Conservation (phyloP, 2,797 vertebrate species). For the Carapus acus region DNA sequence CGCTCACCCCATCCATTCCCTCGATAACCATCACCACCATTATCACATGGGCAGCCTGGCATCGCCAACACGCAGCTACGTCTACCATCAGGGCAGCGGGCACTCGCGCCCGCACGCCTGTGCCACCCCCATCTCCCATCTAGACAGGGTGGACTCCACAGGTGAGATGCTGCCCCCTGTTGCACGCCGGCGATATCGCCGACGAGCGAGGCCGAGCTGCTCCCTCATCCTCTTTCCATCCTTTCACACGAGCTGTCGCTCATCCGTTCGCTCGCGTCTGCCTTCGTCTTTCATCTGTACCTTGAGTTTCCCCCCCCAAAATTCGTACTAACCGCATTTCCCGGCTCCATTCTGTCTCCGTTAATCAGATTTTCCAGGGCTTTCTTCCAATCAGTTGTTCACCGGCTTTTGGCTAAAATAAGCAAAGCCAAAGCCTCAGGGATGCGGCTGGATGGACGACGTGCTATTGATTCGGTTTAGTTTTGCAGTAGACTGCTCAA, state of each 20-base stretch:
- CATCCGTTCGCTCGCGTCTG: constrained; percentile 19
- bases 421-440: not conserved
- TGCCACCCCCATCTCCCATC: constrained; percentile 85
- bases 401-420: not conserved
- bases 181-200: constrained; percentile 24
- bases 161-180: constrained; percentile 79
- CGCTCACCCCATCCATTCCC: constrained; percentile 99
- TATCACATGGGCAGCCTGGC: constrained; percentile 98
- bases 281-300: constrained; percentile 16
- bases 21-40: constrained; percentile 99
- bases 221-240: constrained; percentile 19
- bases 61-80: constrained; percentile 89
- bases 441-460: not conserved
- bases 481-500: too few species aligned
- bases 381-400: not conserved
- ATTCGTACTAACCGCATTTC: constrained; percentile 15
- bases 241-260: constrained; percentile 12
- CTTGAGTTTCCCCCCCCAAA: constrained; percentile 12
- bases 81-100: constrained; percentile 82
- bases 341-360: not conserved
- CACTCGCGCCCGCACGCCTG: constrained; percentile 73
- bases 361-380: not conserved
- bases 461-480: not conserved
- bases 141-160: constrained; percentile 94
- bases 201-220: not conserved